phyloP scores from a whole-genome alignment of 2,113 vertebrate species.

The Grallaria varia region DNA sequence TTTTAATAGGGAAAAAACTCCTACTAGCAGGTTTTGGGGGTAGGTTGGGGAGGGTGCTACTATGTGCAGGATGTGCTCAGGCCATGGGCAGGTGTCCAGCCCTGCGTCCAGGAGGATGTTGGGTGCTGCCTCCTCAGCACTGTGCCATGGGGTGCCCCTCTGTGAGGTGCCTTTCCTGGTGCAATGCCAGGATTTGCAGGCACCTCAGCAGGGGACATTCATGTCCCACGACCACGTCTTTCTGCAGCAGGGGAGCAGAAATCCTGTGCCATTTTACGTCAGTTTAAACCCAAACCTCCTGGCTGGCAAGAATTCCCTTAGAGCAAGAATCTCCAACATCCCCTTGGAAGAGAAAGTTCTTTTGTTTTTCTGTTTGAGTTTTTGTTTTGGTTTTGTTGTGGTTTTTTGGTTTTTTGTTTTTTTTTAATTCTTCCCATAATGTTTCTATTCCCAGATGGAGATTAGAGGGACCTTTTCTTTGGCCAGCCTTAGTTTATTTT shows the following conservation, averaged over 20 bases:
- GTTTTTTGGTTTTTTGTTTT: background rate
- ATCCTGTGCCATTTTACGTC: background rate
- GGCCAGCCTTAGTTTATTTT: background rate
- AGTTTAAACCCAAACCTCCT: background rate
- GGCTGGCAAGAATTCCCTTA: background rate
- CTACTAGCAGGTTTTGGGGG: background rate
- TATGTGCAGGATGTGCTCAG: background rate
- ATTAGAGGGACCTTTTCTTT: background rate
- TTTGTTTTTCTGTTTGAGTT: background rate
- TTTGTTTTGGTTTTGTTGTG: too few species aligned
- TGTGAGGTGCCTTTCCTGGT: background rate
- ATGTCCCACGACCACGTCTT: rapidly evolving
- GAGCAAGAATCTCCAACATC: background rate
- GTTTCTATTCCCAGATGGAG: background rate
- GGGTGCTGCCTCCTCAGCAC: background rate
- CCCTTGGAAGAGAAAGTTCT: background rate
- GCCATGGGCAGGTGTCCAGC: background rate
- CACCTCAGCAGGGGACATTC: background rate
- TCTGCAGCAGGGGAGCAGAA: background rate
- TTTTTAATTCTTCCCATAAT: background rate
- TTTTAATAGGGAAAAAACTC: background rate
- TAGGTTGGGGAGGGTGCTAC: background rate
- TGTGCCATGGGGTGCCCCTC: background rate
- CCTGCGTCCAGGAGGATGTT: background rate
- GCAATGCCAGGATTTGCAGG: rapidly evolving